Base-by-base conservation (phyloP, 2,888 invertebrate species). In the Ophonus ardosiacus region DNA sequence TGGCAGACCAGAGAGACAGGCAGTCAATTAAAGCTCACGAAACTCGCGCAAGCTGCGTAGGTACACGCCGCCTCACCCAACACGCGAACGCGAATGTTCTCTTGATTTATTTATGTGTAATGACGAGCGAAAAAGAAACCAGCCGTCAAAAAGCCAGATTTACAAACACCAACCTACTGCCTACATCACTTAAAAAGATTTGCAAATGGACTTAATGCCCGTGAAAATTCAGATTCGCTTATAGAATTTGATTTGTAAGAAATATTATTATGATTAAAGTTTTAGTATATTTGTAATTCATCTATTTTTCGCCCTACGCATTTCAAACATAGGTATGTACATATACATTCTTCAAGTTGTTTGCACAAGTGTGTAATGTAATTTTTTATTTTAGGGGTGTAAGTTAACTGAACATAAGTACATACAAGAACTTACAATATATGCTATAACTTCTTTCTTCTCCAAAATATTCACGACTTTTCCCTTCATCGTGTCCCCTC, bases 61-160 rank as follows among this genome's bases (percentile, higher is more conserved):
- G 59, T 18, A 59, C 17, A 59, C 17, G 17, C 18, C 17, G 15
- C 59, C 15, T 13, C 56, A 1, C 17, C 59, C 59, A 18, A 3
- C 18, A 63, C 21, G 63, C 63, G 63, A 61, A 59, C 15, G 59
- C 15, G 59, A 56, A 56, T 56, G 56, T 56, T 56, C 13, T 7
- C 17, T 59, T 63, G 63, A 63, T 63, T 63, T 63, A 63, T 63
- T 63, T 63, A 63, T 63, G 63, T 63, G 63, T 63, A 63, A 63
- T 63, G 63, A 63, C 63, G 63, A 17, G 63, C 21, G 63, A 63
- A 63, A 63, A 63, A 63, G 63, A 63, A 63, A 63, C 59, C 63
- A 63, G 18, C 63, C 17, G 18, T 24, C 24, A 10, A 21, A 21
- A 63, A 63, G 63, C 21, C 63, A 63, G 63, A 63, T 63, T 63